Evolutionary conservation across 2,113 vertebrate genomes (phyloP), one percentile per base, ranked within the genome.

Genomic region (Sylvietta virens): DNA sequence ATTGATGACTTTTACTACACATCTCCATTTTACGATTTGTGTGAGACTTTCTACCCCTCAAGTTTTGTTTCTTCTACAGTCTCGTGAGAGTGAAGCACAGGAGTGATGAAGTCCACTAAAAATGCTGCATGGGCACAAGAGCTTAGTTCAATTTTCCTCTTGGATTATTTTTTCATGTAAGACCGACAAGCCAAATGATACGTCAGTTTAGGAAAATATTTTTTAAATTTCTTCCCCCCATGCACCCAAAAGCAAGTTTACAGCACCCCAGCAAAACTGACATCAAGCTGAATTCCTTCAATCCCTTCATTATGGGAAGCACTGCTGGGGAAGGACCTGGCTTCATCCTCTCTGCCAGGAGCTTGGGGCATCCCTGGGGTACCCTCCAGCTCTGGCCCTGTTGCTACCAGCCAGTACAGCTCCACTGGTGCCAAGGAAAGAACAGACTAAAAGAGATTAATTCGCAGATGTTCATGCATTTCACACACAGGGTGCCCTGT

Each of bases 401-500:
- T 39, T 7, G 3, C 67, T 64, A 72, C 28, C 58, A 86, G 95
- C 90, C 96, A 60, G 92, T 81, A 17, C 42, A 65, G 97, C 87
- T 96, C 97, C 95, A 91, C 97, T 69, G 74, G 94, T 96, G 96
- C 96, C 97, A 98, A 97, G 97, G 97, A 98, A 98, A 97, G 97
- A 98, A 98, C 96, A 98, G 98, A 98, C 97, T 96, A 96, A 97
- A 97, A 98, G 98, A 97, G 97, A 98, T 98, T 98, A 98, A 98
- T 98, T 98, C 97, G 82, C 98, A 98, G 98, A 98, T 98, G 98
- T 98, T 98, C 98, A 98, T 97, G 97, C 98, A 97, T 98, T 98
- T 98, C 98, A 98, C 98, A 99, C 97, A 98, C 96, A 98, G 98
- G 97, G 97, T 98, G 98, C 97, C 98, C 98, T 97, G 98, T 98